These are phyloP conservation scores for Tragulus kanchil DNA, from an alignment of 2,113 vertebrate species.

Conservation along the genomic window DNA sequence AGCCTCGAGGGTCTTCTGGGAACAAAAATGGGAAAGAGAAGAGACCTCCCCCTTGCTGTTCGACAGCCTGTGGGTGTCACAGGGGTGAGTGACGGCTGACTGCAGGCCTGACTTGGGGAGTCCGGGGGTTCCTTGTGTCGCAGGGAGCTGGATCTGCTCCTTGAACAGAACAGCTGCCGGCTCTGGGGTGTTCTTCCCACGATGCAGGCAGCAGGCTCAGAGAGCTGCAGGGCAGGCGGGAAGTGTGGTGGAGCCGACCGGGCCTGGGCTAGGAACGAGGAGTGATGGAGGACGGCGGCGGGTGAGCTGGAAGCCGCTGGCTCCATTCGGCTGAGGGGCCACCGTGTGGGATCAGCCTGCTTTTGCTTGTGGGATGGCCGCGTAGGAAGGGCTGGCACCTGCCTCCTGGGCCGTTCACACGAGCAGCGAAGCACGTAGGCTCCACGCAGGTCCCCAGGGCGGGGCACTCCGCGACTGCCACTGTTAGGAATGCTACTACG, in stretches of 20 bases:
- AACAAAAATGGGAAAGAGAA: background rate
- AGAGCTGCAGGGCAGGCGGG: background rate
- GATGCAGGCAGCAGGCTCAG: background rate
- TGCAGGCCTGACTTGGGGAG: background rate
- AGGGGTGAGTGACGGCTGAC: background rate
- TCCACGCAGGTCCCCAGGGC: background rate
- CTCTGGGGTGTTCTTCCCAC: background rate
- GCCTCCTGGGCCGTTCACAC: background rate
- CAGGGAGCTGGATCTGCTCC: background rate
- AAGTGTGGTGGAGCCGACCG: background rate
- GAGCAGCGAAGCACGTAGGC: rapidly evolving
- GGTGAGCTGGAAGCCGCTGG: background rate
- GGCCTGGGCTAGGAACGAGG: background rate
- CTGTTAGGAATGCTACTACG: background rate
- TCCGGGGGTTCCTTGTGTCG: background rate
- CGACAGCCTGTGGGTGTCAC: background rate
- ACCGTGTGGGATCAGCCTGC: rapidly evolving
- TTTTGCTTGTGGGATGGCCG: background rate
- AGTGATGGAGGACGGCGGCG: background rate
- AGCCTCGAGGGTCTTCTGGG: background rate
- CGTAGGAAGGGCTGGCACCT: too few relatives aligned
- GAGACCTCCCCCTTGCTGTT: background rate
- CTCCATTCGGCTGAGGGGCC: rapidly evolving
- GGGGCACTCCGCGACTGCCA: background rate
- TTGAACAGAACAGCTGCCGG: background rate